These are phyloP conservation scores for Molossus alvarezi DNA, from an alignment of 2,797 vertebrate species.

Conservation along the genomic window DNA sequence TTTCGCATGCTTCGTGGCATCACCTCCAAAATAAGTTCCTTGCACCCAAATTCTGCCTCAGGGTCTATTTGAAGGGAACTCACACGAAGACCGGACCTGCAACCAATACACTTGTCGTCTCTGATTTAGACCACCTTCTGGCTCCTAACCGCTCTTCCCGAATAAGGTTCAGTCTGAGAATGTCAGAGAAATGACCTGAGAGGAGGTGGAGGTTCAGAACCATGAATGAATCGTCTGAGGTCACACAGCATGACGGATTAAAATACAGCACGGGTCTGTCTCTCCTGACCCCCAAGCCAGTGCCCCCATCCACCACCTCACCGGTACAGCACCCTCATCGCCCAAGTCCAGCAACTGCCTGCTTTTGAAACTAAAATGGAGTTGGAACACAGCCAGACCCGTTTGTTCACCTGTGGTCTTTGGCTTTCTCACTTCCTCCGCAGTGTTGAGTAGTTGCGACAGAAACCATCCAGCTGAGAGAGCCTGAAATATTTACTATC, in stretches of 20 bases:
- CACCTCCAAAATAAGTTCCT: slow-evolving; percentile 3
- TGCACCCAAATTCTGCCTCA: neutral
- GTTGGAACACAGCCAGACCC: fast-evolving
- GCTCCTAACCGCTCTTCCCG: neutral
- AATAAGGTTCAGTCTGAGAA: neutral
- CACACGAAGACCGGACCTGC: neutral
- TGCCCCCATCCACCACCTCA: fast-evolving
- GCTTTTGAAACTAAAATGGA: neutral
- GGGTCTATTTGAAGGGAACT: neutral
- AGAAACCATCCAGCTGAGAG: neutral
- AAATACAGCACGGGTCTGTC: neutral
- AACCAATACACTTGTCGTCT: neutral
- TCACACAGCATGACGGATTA: neutral
- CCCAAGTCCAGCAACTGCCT: neutral
- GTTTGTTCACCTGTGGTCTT: neutral
- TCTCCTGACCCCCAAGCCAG: neutral
- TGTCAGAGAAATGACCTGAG: neutral
- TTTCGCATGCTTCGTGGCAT: neutral
- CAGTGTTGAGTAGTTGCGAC: neutral
- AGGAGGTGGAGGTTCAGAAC: neutral
- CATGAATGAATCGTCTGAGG: neutral
- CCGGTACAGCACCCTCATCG: fast-evolving
- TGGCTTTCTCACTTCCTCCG: neutral
- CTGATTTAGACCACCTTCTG: slow-evolving; percentile 22
- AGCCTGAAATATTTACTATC: neutral